Evolutionary conservation across 2,888 invertebrate genomes (phyloP).

Genomic region (Mystacides longicornis): DNA sequence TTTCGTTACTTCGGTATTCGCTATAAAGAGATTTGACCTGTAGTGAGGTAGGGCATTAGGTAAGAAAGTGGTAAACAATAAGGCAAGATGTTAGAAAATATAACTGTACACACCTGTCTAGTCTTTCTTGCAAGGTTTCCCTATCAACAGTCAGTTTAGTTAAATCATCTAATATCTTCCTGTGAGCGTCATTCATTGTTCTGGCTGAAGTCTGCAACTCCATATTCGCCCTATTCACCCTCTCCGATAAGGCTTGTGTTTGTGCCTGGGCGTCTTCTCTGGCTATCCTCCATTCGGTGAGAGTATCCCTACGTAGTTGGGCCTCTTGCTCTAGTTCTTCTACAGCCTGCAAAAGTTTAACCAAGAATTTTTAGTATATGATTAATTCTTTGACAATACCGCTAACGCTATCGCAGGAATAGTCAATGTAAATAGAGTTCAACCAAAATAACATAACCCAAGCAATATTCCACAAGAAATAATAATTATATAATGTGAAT

Average conservation of each 20-base stretch:
- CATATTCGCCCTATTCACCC: slow-evolving; percentile 27
- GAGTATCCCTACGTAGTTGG: slow-evolving; percentile 46
- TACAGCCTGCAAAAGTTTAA: slow-evolving; percentile 17
- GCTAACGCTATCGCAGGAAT: too few relatives aligned
- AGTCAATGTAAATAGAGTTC: too few relatives aligned
- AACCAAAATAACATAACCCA: too few relatives aligned
- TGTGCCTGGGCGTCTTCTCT: slow-evolving; percentile 29
- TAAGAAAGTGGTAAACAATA: too few relatives aligned
- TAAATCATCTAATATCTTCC: slow-evolving; percentile 35
- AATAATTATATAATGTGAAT: too few relatives aligned
- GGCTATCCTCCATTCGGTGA: slow-evolving; percentile 37
- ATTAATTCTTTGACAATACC: not conserved
- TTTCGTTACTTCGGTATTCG: too few relatives aligned
- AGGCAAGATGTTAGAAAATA: too few relatives aligned
- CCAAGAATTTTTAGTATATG: not conserved
- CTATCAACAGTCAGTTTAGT: slow-evolving; percentile 42
- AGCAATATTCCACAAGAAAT: too few relatives aligned
- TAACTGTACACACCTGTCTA: slow-evolving; percentile 31
- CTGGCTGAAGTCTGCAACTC: slow-evolving; percentile 27
- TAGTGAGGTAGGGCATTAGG: too few relatives aligned
- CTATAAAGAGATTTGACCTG: too few relatives aligned
- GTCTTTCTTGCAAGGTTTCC: slow-evolving; percentile 40
- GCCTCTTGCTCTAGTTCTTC: slow-evolving; percentile 44
- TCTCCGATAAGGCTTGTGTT: slow-evolving; percentile 29
- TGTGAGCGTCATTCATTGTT: slow-evolving; percentile 27